Conservation (phyloP, 1,140 invertebrate genomes). For the Leptopilina clavipes region DNA sequence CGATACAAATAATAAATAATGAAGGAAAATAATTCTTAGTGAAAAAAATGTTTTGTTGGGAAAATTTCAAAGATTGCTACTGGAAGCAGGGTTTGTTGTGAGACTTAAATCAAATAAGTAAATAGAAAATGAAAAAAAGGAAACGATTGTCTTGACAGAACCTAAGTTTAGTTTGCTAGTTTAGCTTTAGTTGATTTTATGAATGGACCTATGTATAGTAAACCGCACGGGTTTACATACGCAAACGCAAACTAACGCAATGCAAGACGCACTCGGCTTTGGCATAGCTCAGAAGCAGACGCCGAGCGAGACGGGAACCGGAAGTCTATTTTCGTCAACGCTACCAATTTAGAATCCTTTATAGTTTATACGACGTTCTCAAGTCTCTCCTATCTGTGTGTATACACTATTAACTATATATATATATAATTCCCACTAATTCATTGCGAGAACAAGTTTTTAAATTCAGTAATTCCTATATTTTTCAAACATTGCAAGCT, state of each 20-base stretch:
- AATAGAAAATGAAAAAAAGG: neutral
- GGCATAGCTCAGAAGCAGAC: slow-evolving; percentile 64
- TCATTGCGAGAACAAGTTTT: neutral
- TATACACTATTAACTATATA: slow-evolving; percentile 31
- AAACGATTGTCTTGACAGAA: slow-evolving; percentile 37
- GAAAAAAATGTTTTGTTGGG: no score
- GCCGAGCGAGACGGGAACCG: slow-evolving; percentile 72
- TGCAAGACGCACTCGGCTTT: slow-evolving; percentile 52
- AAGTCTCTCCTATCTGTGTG: neutral
- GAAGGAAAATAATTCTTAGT: no score
- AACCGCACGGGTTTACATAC: slow-evolving; percentile 51
- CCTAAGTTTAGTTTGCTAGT: slow-evolving; percentile 52
- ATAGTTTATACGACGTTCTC: slow-evolving; percentile 65
- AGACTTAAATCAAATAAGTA: no score
- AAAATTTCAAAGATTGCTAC: no score
- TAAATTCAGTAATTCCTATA: no score
- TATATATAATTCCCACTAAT: slow-evolving; percentile 6
- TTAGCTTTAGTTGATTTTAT: slow-evolving; percentile 55
- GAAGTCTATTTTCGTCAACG: slow-evolving; percentile 73
- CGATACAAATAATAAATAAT: no score
- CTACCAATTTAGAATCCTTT: slow-evolving; percentile 74
- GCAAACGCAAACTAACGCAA: slow-evolving; percentile 43
- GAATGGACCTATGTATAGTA: slow-evolving; percentile 65
- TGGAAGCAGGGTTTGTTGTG: no score
- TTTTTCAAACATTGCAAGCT: no score